These are phyloP conservation scores for Sminthurides aquaticus DNA, from an alignment of 2,888 invertebrate genomes.

Conservation along the genomic window DNA sequence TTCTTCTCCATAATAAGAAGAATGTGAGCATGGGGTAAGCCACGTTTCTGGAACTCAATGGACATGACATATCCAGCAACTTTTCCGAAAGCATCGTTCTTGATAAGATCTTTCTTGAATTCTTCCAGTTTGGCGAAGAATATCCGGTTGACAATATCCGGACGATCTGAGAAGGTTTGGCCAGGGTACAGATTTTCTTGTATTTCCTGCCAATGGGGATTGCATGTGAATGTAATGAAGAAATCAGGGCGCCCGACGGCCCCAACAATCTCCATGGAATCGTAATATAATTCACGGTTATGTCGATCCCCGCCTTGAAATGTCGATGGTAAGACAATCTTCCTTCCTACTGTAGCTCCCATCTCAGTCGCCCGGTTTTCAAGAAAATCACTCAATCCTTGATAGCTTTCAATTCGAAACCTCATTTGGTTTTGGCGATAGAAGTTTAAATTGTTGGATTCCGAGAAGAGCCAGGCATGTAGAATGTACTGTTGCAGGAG, in stretches of 20 bases:
- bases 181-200: background rate
- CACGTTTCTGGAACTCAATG: constrained; percentile 42
- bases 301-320: background rate
- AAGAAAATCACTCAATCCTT: background rate
- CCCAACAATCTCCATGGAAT: background rate
- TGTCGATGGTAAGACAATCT: background rate
- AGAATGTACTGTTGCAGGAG: background rate
- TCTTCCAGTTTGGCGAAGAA: constrained; percentile 4
- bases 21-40: too few relatives aligned
- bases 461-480: background rate
- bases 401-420: background rate
- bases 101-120: constrained; percentile 2
- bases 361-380: constrained; percentile 1
- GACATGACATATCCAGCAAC: constrained; percentile 27
- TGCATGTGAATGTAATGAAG: background rate
- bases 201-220: constrained; percentile 17
- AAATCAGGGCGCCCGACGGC: background rate
- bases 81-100: constrained; percentile 1
- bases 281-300: background rate
- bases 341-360: background rate
- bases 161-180: constrained; percentile 4
- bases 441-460: background rate
- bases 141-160: constrained; percentile 7
- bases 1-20: constrained; percentile 1
- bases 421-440: background rate